Conservation (phyloP, 1,140 invertebrate species). For the Globodera rostochiensis region DNA sequence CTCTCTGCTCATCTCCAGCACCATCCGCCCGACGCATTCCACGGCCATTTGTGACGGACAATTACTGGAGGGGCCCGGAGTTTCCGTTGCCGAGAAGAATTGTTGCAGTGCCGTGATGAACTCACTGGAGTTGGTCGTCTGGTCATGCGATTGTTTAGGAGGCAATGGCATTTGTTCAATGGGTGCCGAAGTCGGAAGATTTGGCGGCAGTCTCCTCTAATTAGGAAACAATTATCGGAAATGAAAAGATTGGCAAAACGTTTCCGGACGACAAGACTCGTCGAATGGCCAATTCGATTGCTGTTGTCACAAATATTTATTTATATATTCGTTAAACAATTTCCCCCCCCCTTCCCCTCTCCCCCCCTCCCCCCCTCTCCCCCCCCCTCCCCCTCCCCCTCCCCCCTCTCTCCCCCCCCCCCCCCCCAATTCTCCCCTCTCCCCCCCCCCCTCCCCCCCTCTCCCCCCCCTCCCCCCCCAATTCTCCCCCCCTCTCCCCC, state of each 20-base stretch:
- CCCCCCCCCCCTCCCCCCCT: too few relatives aligned
- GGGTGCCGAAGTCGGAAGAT: neutral
- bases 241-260: too few relatives aligned
- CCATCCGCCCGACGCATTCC: neutral
- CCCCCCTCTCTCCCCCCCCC: too few relatives aligned
- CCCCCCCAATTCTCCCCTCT: too few relatives aligned
- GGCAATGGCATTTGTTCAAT: neutral
- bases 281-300: neutral
- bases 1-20: conserved; percentile 1
- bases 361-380: too few relatives aligned
- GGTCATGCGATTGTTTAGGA: neutral
- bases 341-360: neutral
- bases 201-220: neutral
- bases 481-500: too few relatives aligned
- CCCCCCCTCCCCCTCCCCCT: too few relatives aligned
- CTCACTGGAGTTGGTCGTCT: neutral
- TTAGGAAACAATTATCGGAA: neutral
- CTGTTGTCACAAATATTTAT: neutral
- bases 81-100: neutral
- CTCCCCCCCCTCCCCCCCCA: too few relatives aligned
- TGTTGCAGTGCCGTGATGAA: neutral
- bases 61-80: neutral
- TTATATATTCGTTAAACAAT: neutral
- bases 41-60: neutral
- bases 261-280: too few relatives aligned